These are phyloP conservation scores for Vulpes ferrilata DNA, from an alignment of 2,113 vertebrate species.

Conservation along the genomic window DNA sequence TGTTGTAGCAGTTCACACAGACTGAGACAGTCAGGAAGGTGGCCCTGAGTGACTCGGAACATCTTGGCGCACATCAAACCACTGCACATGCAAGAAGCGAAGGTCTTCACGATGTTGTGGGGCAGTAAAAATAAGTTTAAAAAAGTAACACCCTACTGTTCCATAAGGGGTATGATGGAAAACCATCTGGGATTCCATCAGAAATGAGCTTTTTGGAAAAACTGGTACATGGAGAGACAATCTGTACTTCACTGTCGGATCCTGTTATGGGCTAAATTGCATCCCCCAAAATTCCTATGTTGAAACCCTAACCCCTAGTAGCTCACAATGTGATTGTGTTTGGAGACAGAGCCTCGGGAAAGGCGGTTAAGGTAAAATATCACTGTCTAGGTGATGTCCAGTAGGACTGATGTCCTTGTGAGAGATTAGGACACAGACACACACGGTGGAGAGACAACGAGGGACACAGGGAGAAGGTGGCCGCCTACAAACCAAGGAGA, in stretches of 20 bases:
- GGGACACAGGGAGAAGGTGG: neutral
- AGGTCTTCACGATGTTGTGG: fast-evolving
- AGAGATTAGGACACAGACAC: neutral
- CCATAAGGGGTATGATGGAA: fast-evolving
- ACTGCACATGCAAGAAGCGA: neutral
- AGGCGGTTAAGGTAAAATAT: neutral
- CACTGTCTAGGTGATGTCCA: neutral
- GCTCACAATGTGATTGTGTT: neutral
- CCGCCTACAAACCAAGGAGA: neutral
- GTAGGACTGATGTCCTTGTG: too few relatives aligned
- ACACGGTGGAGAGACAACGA: neutral
- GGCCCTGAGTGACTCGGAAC: neutral
- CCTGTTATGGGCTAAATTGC: neutral
- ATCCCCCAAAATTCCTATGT: neutral
- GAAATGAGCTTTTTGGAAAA: neutral
- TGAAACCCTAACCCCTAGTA: neutral
- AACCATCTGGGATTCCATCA: neutral
- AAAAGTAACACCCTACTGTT: neutral
- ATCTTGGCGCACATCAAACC: fast-evolving
- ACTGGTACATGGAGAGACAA: neutral
- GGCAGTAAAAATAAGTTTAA: neutral
- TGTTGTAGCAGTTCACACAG: fast-evolving
- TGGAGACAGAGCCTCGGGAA: neutral
- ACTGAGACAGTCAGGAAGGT: neutral
- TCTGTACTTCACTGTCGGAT: neutral